Base-by-base conservation (phyloP, 2,797 vertebrate species). In the Protosalanx chinensis region DNA sequence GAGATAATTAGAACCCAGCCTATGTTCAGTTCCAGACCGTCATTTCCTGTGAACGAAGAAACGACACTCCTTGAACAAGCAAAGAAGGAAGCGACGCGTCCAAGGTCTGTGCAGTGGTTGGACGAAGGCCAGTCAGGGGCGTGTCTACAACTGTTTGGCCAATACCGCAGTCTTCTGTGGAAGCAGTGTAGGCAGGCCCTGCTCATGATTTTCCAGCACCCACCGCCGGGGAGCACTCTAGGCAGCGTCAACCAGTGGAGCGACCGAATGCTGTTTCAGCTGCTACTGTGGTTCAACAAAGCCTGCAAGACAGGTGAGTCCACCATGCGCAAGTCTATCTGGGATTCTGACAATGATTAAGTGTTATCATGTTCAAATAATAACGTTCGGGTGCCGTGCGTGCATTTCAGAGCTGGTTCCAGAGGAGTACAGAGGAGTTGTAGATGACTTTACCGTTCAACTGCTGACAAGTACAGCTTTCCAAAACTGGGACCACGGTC, bases 401-500 rank as follows among this genome's bases (percentile, higher is more conserved):
- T 0, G 1, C 64, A 30, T 75, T 77, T 58, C 57, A 92, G 91
- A 86, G 71, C 51, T 75, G 5, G 30, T 90, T 72, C 81, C 90
- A 72, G 74, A 67, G 16, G 91, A 93, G 84, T 81, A 83, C 81
- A 79, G 82, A 68, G 71, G 7, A 73, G 83, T 86, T 80, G 82
- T 91, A 79, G 89, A 88, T 63, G 77, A 86, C 60, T 71, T 93
- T 73, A 84, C 81, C 76, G 76, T 79, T 20, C 5, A 71, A 71
- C 72, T 90, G 49, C 79, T 86, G 59, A 84, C 84, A 64, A 70
- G 74, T 18, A 81, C 81, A 63, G 89, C 92, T 76, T 91, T 90
- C 74, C 82, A 82, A 84, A 87, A 86, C 66, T 91, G 82, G 92
- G 93, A 94, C 88, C 81, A 91, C 82, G 92, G 94, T 93, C 72